Conservation (phyloP, 2,113 vertebrate genomes). For the Myrmecophaga tridactyla region DNA sequence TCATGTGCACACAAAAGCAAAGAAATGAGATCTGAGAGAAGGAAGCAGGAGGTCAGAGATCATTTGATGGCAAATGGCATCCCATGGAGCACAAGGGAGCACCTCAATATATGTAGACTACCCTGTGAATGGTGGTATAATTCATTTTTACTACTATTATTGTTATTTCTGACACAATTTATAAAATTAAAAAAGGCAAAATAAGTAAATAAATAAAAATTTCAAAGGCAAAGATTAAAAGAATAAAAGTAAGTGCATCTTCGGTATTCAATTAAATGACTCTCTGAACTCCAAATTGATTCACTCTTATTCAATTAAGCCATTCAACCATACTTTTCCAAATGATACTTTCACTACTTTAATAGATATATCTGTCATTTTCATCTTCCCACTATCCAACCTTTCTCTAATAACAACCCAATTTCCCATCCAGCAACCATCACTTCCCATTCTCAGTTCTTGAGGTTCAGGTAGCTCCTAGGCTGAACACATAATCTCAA, state of each 20-base stretch:
- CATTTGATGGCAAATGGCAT: neutral
- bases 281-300: neutral
- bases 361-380: neutral
- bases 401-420: neutral
- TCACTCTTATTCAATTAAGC: neutral
- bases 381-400: neutral
- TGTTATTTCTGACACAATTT: neutral
- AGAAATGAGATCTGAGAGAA: no score
- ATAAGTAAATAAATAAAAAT: neutral
- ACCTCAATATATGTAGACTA: neutral
- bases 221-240: neutral
- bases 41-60: no score
- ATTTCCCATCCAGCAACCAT: neutral
- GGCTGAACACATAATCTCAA: neutral
- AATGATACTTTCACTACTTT: neutral
- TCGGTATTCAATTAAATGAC: neutral
- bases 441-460: neutral
- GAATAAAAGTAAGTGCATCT: neutral
- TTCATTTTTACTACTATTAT: constrained; percentile 1
- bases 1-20: no score
- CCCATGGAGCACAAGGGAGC: neutral
- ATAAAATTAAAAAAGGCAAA: neutral
- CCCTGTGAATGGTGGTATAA: neutral
- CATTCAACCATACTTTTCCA: neutral
- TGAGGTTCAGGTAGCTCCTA: neutral